Evolutionary conservation across 2,113 vertebrate species (phyloP).

Genomic region (Corynorhinus townsendii): DNA sequence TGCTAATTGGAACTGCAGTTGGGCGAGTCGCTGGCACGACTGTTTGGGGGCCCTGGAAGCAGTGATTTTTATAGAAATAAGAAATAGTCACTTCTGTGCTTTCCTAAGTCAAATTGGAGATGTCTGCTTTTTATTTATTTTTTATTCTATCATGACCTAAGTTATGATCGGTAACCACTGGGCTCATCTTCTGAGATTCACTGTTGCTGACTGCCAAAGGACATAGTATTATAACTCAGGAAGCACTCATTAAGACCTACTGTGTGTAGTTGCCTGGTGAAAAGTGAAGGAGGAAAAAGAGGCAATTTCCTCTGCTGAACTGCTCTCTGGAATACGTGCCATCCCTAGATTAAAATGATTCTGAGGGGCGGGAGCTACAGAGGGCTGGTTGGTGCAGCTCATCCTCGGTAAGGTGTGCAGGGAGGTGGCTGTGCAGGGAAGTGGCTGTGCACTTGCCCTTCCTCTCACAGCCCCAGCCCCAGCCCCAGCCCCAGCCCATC

Average conservation of each 20-base stretch:
- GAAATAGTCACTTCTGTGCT: background rate
- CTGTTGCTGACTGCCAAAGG: background rate
- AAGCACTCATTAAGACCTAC: background rate
- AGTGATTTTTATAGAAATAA: background rate
- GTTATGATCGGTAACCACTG: background rate
- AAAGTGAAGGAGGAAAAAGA: background rate
- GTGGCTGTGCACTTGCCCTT: background rate
- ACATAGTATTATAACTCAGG: background rate
- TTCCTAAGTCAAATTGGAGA: background rate
- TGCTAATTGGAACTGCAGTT: background rate
- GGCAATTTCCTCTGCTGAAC: background rate
- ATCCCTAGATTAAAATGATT: background rate
- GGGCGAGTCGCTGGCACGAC: background rate
- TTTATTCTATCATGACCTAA: background rate
- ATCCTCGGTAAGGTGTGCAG: no score
- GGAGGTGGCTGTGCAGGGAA: no score
- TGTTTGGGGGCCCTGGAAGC: background rate
- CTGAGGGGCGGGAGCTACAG: accelerated
- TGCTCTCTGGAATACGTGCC: background rate
- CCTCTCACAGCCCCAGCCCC: background rate
- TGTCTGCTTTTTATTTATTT: background rate
- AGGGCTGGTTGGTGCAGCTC: background rate
- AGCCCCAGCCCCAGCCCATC: background rate
- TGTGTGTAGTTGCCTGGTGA: background rate
- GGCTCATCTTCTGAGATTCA: background rate